Base-by-base conservation (phyloP, 1,140 invertebrate species). In the Ceratina australensis region DNA sequence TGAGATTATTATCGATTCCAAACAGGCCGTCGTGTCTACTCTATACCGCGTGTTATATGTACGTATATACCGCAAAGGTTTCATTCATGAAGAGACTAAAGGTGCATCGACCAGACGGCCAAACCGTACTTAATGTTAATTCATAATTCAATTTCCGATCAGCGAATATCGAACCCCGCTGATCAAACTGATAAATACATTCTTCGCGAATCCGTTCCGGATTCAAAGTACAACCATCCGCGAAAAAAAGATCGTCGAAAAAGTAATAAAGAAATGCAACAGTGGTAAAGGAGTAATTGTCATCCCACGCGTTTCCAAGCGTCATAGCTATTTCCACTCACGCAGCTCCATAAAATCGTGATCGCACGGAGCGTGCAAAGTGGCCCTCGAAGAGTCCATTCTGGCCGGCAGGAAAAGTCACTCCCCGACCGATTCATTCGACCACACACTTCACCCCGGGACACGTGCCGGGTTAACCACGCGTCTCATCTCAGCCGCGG, bases 341-440 rank as follows among this genome's bases (percentile, higher is more conserved):
- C 22, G 16, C 20, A 15, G 7, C 47, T 22, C 15, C 16, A 63
- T 22, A 50, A 52, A 22, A 28, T 24, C 49, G 33, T n/a, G n/a
- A n/a, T 42, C 16, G 20, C 65, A 50, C 56, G 3, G n/a, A 20
- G 52, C 2, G 64, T 24, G n/a, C 2, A 42, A 75, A 59, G 28
- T 16, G 57, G 16, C n/a, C 57, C 20, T 13, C 73, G 78, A 69
- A 79, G 78, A 75, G 78, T 79, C 65, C 71, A 79, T 68, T 79
- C 28, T 59, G 8, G 20, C 2, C 3, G n/a, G 20, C 49, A 42
- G 50, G 18, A 1, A n/a, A 33, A 28, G 47, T 4, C 18, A n/a
- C 42, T 59, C 16, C 22, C 3, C 16, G 0, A 18, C 16, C 20
- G 24, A 22, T 1, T 3, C 15, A 49, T 15, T 5, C 13, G 12